Conservation (phyloP, 2,113 vertebrate genomes). For the Xiphophorus maculatus region DNA sequence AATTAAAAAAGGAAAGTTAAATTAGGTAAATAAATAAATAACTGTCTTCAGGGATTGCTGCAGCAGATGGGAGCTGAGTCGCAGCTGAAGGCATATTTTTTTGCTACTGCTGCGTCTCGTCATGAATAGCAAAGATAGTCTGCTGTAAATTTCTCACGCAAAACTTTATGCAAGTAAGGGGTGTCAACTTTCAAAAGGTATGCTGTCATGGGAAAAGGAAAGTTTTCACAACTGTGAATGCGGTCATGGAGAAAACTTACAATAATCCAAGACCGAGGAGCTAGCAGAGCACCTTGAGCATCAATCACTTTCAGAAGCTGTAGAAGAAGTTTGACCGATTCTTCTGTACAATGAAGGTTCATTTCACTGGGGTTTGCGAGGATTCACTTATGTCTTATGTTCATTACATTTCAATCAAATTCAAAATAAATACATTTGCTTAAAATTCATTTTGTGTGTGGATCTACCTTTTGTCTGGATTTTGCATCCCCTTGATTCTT, state of each 20-base stretch:
- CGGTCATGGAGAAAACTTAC: background rate
- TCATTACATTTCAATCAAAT: background rate
- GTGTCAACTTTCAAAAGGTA: background rate
- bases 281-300: background rate
- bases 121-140: background rate
- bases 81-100: background rate
- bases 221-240: background rate
- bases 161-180: background rate
- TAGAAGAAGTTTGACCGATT: background rate
- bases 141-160: background rate
- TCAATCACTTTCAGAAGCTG: background rate
- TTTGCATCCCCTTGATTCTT: background rate
- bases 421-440: too few relatives aligned
- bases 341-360: background rate
- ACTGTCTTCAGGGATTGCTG: background rate
- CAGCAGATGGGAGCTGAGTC: background rate
- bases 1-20: background rate
- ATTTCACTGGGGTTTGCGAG: background rate
- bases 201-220: background rate
- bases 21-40: slow-evolving; percentile 3
- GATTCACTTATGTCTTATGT: background rate
- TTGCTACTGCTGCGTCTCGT: background rate
- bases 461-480: background rate
- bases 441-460: background rate
- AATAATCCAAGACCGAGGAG: background rate